These are phyloP conservation scores for Barypeithes pellucidus DNA, from an alignment of 2,888 invertebrate species.

Conservation along the genomic window DNA sequence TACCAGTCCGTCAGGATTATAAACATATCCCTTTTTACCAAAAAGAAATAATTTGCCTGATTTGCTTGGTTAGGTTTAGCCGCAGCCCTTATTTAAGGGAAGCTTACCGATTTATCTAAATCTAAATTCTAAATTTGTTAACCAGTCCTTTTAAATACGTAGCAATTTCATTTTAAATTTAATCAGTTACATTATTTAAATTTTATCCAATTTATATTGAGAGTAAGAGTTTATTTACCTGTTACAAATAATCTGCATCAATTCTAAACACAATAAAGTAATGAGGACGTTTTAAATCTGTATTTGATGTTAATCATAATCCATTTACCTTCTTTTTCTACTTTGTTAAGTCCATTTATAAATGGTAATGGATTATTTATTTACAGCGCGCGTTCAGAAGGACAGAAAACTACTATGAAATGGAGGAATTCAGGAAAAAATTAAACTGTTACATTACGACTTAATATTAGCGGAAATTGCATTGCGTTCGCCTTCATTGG, in stretches of 20 bases:
- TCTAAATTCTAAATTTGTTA: conserved; percentile 41
- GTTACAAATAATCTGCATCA: conserved; percentile 4
- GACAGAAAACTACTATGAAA: too few relatives aligned
- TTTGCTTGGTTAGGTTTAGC: conserved; percentile 35
- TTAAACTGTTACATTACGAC: too few relatives aligned
- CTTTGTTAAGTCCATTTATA: background rate
- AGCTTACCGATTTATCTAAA: conserved; percentile 29
- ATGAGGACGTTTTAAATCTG: background rate
- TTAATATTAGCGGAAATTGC: too few relatives aligned
- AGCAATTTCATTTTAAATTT: conserved; percentile 25
- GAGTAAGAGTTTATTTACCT: conserved; percentile 11
- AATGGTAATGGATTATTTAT: too few relatives aligned
- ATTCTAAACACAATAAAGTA: background rate
- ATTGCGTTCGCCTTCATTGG: too few relatives aligned
- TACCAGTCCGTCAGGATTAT: conserved; percentile 42
- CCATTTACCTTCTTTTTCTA: background rate
- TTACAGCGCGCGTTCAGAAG: too few relatives aligned
- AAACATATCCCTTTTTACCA: conserved; percentile 45
- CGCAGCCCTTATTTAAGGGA: conserved; percentile 35
- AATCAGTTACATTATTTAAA: conserved; percentile 24
- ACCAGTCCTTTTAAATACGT: conserved; percentile 26
- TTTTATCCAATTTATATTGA: conserved; percentile 8
- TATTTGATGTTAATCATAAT: background rate
- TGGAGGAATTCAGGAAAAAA: too few relatives aligned
- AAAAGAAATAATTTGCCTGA: conserved; percentile 43